Evolutionary conservation across 92 coral and sea anemone species (phyloP).

Genomic region (Pocillopora grandis): DNA sequence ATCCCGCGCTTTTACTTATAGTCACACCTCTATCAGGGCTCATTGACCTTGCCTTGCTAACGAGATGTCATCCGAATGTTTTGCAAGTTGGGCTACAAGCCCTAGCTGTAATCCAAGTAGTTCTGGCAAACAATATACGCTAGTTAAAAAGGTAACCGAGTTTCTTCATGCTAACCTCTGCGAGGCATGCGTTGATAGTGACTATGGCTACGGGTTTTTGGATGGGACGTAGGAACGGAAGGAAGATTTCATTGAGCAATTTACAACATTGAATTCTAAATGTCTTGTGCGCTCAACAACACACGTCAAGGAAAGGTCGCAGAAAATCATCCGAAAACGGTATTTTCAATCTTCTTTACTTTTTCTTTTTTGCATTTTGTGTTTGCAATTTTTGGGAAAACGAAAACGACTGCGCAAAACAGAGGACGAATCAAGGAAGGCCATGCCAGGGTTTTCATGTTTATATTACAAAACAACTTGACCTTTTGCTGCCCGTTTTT

Average conservation of each 20-base stretch:
- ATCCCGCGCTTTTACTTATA: too few species aligned
- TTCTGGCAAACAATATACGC: too few species aligned
- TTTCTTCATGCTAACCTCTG: not conserved
- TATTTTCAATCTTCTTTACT: not conserved
- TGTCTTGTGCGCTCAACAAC: conserved; percentile 31
- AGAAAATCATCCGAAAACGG: conserved; percentile 11
- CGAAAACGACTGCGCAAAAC: not conserved
- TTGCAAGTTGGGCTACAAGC: too few species aligned
- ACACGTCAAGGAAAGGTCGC: not conserved
- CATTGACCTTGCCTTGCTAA: too few species aligned
- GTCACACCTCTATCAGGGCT: too few species aligned
- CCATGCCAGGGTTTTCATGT: not conserved
- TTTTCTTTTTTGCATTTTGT: conserved; percentile 23
- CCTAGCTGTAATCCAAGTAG: too few species aligned
- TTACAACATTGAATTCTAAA: conserved; percentile 27
- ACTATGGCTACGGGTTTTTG: conserved; percentile 27
- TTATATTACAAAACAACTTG: too few species aligned
- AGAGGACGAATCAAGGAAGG: conserved; percentile 46
- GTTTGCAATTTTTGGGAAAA: conserved; percentile 47
- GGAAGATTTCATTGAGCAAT: conserved; percentile 34
- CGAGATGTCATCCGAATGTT: too few species aligned
- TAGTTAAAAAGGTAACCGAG: too few species aligned
- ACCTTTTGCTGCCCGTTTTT: too few species aligned
- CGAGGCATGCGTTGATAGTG: conserved; percentile 9
- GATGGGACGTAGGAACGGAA: conserved; percentile 36